Base-by-base conservation (phyloP, 64 coral and sea anemone species). In the Montipora sp. region DNA sequence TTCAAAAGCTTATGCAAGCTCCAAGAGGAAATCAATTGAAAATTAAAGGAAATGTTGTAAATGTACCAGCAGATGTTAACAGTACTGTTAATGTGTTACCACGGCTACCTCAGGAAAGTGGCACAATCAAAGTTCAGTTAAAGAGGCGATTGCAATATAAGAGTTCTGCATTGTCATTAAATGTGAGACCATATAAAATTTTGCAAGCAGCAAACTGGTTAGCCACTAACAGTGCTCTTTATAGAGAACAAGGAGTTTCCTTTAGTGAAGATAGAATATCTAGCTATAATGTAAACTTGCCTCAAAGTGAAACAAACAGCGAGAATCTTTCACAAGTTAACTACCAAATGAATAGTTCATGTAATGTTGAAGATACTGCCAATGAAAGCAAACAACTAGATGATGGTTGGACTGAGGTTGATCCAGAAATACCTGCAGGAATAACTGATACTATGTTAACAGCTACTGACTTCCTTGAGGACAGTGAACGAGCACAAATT, bases 11-110 rank as follows among this genome's bases (percentile, higher is more conserved):
- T 55, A 55, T 55, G 51, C 51, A 55, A 55, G 51, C 51, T 55
- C 51, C 51, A 55, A 55, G 51, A 27, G 27, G 27, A 27, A 27
- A 27, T 27, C 27, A 27, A 27, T 27, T 27, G 27, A 27, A 55
- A 55, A 55, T 55, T 7, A 55, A 55, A 55, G 51, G 51, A 55
- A 55, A 55, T 55, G 51, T 55, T 55, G 51, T 83, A 53, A 83
- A 83, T 83, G 80, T 83, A n/a, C 80, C 80, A 18, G 80, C 80
- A 18, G 80, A 83, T 83, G 80, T 83, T 59, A 23, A 19, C 4
- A 58, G 59, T 58, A 83, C 80, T 53, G 80, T 83, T 13, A 83
- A 83, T 4, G 19, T 58, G 3, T 83, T 8, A 83, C 80, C 80
- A 55, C 7, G 80, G 80, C 12, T 58, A 83, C 48, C 55, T 5